A percentile compares a stretch with the other conserved stretches of the same genome.
Conservation (phyloP, 2,113 vertebrate genomes). For the Oryctolagus cuniculus region mOryCun1.1 NC_091440.1:120931001-120931500, state of each 20-base stretch:
- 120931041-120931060: conserved; percentile 93
- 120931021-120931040: conserved; percentile 93
- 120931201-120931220: conserved; percentile 88
- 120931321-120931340: conserved; percentile 74
- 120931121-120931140: conserved; percentile 98
- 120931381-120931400: conserved; percentile 35
- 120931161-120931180: conserved; percentile 91
- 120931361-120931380: conserved; percentile 58
- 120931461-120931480: conserved; percentile 42
- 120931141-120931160: conserved; percentile 95
- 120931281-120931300: conserved; percentile 75
- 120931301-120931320: conserved; percentile 68
- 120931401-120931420: conserved; percentile 33
- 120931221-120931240: conserved; percentile 81
- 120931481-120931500: neutral
- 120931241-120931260: conserved; percentile 72
- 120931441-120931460: conserved; percentile 29
- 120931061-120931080: conserved; percentile 96
- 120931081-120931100: conserved; percentile 95
- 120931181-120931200: conserved; percentile 91
- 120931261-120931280: conserved; percentile 76
- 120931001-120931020: conserved; percentile 92
- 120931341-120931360: conserved; percentile 84
- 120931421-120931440: conserved; percentile 9
- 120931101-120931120: conserved; percentile 95